Conservation (phyloP, 1,140 invertebrate species). For the Octopus bimaculoides region DNA sequence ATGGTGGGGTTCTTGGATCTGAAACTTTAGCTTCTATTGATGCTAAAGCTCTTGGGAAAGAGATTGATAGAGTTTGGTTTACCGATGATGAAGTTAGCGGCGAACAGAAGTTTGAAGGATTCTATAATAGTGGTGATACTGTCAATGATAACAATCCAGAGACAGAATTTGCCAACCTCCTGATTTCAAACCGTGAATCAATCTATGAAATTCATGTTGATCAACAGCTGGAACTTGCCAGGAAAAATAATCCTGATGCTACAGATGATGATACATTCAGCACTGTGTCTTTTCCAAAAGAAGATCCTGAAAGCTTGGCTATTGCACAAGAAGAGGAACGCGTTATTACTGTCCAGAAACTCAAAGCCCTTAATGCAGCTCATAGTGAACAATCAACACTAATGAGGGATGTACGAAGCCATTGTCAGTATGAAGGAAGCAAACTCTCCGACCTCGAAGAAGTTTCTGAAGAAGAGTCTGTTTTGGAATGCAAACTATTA, state of each 20-base stretch:
- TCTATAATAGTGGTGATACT: background rate
- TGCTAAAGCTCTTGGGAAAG: background rate
- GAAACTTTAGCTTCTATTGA: no score
- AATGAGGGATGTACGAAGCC: background rate
- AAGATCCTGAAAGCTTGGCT: constrained; percentile 15
- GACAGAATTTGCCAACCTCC: background rate
- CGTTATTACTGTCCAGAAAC: constrained; percentile 25
- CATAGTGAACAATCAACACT: background rate
- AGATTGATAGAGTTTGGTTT: background rate
- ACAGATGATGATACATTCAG: constrained; percentile 51
- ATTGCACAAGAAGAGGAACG: background rate
- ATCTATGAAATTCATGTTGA: constrained; percentile 55
- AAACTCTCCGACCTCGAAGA: constrained; percentile 22
- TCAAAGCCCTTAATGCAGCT: constrained; percentile 29
- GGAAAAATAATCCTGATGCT: constrained; percentile 31
- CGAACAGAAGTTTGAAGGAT: background rate
- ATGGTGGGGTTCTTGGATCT: no score
- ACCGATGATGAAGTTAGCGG: background rate
- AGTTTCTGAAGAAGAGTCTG: constrained; percentile 22
- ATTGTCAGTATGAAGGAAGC: background rate
- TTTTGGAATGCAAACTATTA: constrained; percentile 23
- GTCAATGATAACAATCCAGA: background rate
- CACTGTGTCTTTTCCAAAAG: constrained; percentile 40
- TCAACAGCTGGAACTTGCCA: constrained; percentile 41
- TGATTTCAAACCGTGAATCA: constrained; percentile 39